These are phyloP conservation scores for Spea bombifrons DNA, from an alignment of 2,113 vertebrate genomes.

Conservation along the genomic window DNA sequence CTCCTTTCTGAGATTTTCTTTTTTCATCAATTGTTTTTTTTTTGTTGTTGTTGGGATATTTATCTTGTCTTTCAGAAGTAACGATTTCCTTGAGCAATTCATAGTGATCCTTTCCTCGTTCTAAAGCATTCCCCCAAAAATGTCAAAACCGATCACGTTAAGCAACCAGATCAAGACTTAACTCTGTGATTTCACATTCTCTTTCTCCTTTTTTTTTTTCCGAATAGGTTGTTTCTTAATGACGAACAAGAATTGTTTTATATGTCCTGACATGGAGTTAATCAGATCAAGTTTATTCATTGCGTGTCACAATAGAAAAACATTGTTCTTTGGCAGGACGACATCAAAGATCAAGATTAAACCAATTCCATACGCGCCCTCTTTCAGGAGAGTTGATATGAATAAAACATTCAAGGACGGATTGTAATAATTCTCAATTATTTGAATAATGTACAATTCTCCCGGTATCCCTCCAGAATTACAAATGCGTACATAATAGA, in stretches of 20 bases:
- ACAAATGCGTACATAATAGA: slow-evolving; percentile 29
- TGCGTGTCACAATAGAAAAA: slow-evolving; percentile 38
- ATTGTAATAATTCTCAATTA: slow-evolving; percentile 42
- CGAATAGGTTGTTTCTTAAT: slow-evolving; percentile 27
- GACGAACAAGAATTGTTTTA: slow-evolving; percentile 28
- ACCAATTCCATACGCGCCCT: slow-evolving; percentile 11
- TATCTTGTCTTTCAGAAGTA: slow-evolving; percentile 12
- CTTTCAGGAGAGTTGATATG: slow-evolving; percentile 30
- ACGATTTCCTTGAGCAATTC: neutral
- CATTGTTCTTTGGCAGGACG: slow-evolving; percentile 23
- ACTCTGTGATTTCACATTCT: neutral
- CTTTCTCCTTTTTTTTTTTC: slow-evolving; percentile 4
- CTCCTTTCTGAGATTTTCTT: no score
- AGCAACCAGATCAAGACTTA: slow-evolving; percentile 34
- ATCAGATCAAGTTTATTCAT: slow-evolving; percentile 41
- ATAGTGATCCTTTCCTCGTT: slow-evolving; percentile 7
- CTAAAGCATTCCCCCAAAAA: slow-evolving; percentile 17
- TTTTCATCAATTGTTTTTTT: no score
- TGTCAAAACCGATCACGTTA: slow-evolving; percentile 28
- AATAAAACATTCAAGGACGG: slow-evolving; percentile 45
- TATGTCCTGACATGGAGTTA: slow-evolving; percentile 37
- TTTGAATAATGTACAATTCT: slow-evolving; percentile 42
- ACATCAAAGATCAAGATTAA: slow-evolving; percentile 43
- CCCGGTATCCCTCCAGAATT: slow-evolving; percentile 29
- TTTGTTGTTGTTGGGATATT: neutral